Evolutionary conservation across 2,888 invertebrate species (phyloP), one percentile per base, ranked within the genome.

Genomic region (Drosophila flavopinicola): DNA sequence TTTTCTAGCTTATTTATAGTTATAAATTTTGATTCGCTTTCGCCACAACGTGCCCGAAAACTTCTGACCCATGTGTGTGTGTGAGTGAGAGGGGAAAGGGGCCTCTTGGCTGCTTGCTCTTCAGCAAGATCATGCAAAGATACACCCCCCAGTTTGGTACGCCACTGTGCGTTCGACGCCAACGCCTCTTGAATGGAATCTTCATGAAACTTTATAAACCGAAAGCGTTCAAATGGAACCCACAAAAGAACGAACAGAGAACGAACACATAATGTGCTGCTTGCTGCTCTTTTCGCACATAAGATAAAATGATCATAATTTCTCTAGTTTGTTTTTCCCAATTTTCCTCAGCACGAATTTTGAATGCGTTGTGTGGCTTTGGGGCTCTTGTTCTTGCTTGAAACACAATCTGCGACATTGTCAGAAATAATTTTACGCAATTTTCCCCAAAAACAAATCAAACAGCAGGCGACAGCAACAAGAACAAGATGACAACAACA

Each of bases 341-440:
- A 35, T 70, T 39, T 47, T 30, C 59, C 13, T 61, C 29, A 13
- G 25, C 37, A 6, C 33, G 6, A 23, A 33, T 37, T 35, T 60
- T 24, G 20, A 13, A 25, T 24, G 7, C 15, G n/a, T 24, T 48
- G 30, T 47, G 41, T 54, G 23, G 23, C 56, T 35, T 20, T 54
- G 33, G 39, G 49, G 42, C 20, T 30, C 29, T 6, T 35, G 37
- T 58, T 60, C 66, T 48, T 80, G 87, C 66, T 48, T 80, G 87
- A 87, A 84, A 84, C 85, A 85, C 69, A 83, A 84, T 84, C 84
- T 82, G 74, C 61, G 85, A 82, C 85, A 86, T 67, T 87, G 84
- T 65, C 85, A 67, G 74, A 63, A 70, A 78, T 73, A 85, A 77
- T 75, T 79, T 64, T 66, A 79, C 72, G 67, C 71, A 69, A 66